phyloP scores from a whole-genome alignment of 1,140 invertebrate genomes.

The Linepithema humile region DNA sequence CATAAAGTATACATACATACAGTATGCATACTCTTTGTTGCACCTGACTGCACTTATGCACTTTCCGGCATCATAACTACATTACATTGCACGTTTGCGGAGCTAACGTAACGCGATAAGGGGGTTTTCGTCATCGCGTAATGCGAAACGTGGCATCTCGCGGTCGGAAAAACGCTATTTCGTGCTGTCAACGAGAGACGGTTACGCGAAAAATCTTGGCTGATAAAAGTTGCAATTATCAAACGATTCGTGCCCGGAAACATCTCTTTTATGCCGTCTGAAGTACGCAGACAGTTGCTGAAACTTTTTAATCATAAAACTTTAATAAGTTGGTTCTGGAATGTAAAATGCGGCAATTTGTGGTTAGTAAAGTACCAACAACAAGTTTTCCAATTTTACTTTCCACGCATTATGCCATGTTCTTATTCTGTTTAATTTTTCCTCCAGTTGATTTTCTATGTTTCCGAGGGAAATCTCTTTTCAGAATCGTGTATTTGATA shows the following conservation, averaged over 20 bases:
- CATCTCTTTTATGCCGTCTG: not conserved
- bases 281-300: not conserved
- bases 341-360: conserved; percentile 27
- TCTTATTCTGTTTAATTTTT: not conserved
- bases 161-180: not conserved
- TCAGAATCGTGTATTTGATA: not conserved
- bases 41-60: conserved; percentile 56
- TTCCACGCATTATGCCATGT: not conserved
- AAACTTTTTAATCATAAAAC: conserved; percentile 46
- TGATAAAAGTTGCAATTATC: not conserved
- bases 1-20: conserved; percentile 27
- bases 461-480: not conserved
- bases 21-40: conserved; percentile 48
- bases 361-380: conserved; percentile 10
- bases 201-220: not conserved
- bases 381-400: conserved; percentile 43
- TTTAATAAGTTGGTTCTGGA: conserved; percentile 39
- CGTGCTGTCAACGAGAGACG: not conserved
- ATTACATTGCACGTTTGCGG: conserved; percentile 46
- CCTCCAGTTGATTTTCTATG: not conserved
- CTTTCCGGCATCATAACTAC: conserved; percentile 44
- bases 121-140: conserved; percentile 38
- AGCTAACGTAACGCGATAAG: conserved; percentile 43
- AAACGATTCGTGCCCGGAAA: not conserved
- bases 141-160: conserved; percentile 9